These are phyloP conservation scores for Sitobion miscanthi DNA, from an alignment of 1,140 invertebrate species.

Conservation along the genomic window DNA sequence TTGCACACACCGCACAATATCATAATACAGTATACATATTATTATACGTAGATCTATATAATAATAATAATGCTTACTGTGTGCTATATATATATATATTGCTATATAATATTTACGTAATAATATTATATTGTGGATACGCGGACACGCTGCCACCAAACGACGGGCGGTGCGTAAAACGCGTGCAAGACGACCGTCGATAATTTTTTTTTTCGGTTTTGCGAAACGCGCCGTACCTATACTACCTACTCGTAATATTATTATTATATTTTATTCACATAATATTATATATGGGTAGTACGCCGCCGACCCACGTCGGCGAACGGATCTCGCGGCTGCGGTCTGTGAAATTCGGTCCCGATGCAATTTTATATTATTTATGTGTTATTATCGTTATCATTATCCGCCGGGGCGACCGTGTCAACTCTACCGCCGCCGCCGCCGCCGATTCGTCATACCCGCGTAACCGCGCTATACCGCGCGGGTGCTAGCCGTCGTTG, in stretches of 20 bases:
- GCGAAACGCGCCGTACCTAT: background rate
- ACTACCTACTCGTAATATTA: background rate
- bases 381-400: background rate
- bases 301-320: background rate
- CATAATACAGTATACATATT: background rate
- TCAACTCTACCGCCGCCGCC: background rate
- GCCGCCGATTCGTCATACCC: constrained; percentile 12
- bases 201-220: constrained; percentile 1
- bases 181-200: constrained; percentile 1
- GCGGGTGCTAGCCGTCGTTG: background rate
- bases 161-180: background rate
- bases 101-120: background rate
- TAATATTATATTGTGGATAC: background rate
- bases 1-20: background rate
- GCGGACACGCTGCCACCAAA: background rate
- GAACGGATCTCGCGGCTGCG: constrained; percentile 1
- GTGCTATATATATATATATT: no score
- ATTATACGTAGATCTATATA: background rate
- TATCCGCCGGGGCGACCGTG: constrained; percentile 12
- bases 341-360: background rate
- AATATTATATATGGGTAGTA: background rate
- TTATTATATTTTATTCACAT: background rate
- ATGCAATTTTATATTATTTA: background rate
- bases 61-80: background rate
- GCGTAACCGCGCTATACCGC: background rate